Evolutionary conservation across 2,797 vertebrate genomes (phyloP).

Genomic region (Simalia tracyae): DNA sequence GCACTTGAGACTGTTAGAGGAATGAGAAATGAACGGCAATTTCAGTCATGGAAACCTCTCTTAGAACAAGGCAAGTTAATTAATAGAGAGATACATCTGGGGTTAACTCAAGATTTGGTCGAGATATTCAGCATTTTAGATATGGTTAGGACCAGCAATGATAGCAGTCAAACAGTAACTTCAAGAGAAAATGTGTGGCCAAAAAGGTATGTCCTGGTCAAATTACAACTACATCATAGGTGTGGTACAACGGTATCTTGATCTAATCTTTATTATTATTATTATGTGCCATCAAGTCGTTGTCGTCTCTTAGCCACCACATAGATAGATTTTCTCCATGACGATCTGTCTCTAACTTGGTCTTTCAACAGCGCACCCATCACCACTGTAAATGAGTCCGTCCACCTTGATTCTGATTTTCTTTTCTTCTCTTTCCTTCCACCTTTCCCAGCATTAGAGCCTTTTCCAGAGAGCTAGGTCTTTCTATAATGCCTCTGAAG

Average conservation of each 20-base stretch:
- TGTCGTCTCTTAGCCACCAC: too few relatives aligned
- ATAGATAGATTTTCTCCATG: too few relatives aligned
- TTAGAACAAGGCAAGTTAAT: background rate
- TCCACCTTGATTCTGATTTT: too few relatives aligned
- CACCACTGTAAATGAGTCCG: too few relatives aligned
- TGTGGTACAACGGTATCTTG: background rate
- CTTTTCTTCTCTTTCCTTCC: too few relatives aligned
- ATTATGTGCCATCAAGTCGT: too few relatives aligned
- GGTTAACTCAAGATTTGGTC: background rate
- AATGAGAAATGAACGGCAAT: background rate
- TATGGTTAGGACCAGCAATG: background rate
- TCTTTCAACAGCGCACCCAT: too few relatives aligned
- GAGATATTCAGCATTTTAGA: background rate
- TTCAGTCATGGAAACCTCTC: background rate
- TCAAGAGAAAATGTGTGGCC: background rate
- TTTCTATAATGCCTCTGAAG: too few relatives aligned
- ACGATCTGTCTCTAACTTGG: too few relatives aligned
- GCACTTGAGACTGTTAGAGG: background rate
- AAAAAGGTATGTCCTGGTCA: background rate
- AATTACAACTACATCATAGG: background rate
- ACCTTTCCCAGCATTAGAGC: too few relatives aligned
- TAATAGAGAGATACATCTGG: background rate
- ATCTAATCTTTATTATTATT: background rate
- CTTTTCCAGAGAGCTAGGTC: too few relatives aligned
- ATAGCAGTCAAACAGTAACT: background rate